These are phyloP conservation scores for Hydrolagus colliei DNA, from an alignment of 2,797 vertebrate genomes.

Conservation along the genomic window DNA sequence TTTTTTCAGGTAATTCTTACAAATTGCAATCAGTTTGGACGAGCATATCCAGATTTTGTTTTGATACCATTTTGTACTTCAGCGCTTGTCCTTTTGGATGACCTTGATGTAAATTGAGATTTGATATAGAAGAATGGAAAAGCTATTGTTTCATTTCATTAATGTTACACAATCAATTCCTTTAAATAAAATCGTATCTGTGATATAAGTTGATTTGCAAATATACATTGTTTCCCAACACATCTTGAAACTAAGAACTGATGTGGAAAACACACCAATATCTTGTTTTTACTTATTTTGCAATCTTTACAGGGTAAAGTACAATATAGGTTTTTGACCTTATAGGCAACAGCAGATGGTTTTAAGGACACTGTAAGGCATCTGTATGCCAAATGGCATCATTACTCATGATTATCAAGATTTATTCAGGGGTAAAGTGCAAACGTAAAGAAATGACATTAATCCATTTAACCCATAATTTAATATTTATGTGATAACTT, in stretches of 20 bases:
- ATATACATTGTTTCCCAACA: neutral
- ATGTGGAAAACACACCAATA: slow-evolving; percentile 49
- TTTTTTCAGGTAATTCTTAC: neutral
- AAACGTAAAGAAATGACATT: slow-evolving; percentile 62
- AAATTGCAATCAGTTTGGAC: neutral
- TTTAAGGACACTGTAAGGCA: slow-evolving; percentile 58
- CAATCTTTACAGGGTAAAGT: slow-evolving; percentile 52
- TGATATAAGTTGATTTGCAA: slow-evolving; percentile 1
- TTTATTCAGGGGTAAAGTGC: slow-evolving; percentile 67
- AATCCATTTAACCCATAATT: slow-evolving; percentile 31
- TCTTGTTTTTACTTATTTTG: slow-evolving; percentile 61
- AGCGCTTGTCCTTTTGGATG: neutral
- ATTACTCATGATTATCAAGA: slow-evolving; percentile 78
- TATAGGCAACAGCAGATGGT: slow-evolving; percentile 67
- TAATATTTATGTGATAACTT: slow-evolving; percentile 12
- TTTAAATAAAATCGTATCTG: neutral
- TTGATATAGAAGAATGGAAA: too few relatives aligned
- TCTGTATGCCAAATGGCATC: slow-evolving; percentile 71
- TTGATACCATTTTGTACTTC: slow-evolving; percentile 15
- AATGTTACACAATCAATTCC: neutral
- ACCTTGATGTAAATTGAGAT: too few relatives aligned
- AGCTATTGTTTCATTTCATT: neutral
- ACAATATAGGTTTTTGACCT: slow-evolving; percentile 70
- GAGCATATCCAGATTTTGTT: neutral
- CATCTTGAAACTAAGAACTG: slow-evolving; percentile 35